Evolutionary conservation across 2,888 invertebrate genomes (phyloP), one percentile per base, ranked within the genome.

Genomic region (Crossocerus cetratus): DNA sequence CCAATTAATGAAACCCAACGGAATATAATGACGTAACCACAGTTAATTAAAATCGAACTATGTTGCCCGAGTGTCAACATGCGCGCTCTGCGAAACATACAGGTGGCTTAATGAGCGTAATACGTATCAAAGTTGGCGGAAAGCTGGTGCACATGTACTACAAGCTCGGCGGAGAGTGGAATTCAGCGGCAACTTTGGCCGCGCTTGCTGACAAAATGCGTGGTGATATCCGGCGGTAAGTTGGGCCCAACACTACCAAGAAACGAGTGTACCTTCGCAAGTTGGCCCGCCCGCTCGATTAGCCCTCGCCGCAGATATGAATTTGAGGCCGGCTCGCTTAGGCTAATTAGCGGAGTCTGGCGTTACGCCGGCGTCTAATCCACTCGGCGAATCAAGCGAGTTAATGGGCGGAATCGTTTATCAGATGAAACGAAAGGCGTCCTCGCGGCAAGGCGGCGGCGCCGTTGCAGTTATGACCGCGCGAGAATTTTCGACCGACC

Each of bases 101-200:
- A 69, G 72, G 72, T 69, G 77, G 82, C 83, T 84, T 85, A 86
- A 86, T 84, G 82, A 85, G 83, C 79, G 82, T 84, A 87, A 86
- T 87, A 84, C 83, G 80, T 82, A 82, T 86, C 85, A 80, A 86
- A 87, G 85, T 87, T 86, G 72, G 71, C 75, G 75, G 65, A 77
- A 82, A 84, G 79, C 73, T 69, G 77, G 73, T 76, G 80, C 78
- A 78, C 77, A 78, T 79, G 76, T 72, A 74, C 45, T 65, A 57
- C 54, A 69, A 65, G 68, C 58, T 21, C 54, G 43, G 8, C 23
- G 63, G 69, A 69, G 72, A 68, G 55, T 61, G 59, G 58, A 77
- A 82, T 73, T 81, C 77, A 67, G 63, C 78, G 71, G 64, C 74
- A 84, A 85, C 81, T 85, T 82, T 54, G 63, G 59, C 42, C 74